Conservation (phyloP, 2,888 invertebrate species). For the Lasioglossum marginatum region DNA sequence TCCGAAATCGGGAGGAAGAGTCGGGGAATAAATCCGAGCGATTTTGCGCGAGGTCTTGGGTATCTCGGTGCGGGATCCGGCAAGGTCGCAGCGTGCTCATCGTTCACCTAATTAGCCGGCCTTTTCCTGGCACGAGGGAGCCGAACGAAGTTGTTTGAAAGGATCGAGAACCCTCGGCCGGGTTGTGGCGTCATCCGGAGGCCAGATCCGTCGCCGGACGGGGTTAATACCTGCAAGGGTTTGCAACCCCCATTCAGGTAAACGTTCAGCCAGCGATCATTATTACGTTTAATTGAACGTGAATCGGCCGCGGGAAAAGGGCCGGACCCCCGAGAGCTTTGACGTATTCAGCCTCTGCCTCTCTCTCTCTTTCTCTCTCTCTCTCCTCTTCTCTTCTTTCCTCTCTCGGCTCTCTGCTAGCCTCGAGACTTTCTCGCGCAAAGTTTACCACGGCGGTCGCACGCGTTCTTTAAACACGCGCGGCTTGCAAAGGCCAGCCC, state of each 20-base stretch:
- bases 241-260: background rate
- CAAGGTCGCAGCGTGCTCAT: background rate
- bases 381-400: background rate
- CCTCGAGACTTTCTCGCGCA: background rate
- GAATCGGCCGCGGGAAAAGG: conserved; percentile 25
- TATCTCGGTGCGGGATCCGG: background rate
- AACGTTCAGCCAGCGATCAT: conserved; percentile 13
- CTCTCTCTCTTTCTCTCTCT: background rate
- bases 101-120: conserved; percentile 2
- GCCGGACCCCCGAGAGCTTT: conserved; percentile 22
- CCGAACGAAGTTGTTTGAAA: background rate
- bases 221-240: conserved; percentile 5
- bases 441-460: conserved; percentile 31
- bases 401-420: background rate
- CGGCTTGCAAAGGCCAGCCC: conserved; percentile 36
- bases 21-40: background rate
- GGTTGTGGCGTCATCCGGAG: background rate
- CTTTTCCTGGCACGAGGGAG: background rate
- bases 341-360: conserved; percentile 25
- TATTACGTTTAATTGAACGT: conserved; percentile 54
- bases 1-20: background rate
- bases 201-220: conserved; percentile 1
- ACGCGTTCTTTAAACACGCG: conserved; percentile 54
- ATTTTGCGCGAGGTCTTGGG: background rate
- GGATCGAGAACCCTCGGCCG: background rate